Base-by-base conservation (phyloP, 2,888 invertebrate genomes). In the Dicranocentrus wangi region DNA sequence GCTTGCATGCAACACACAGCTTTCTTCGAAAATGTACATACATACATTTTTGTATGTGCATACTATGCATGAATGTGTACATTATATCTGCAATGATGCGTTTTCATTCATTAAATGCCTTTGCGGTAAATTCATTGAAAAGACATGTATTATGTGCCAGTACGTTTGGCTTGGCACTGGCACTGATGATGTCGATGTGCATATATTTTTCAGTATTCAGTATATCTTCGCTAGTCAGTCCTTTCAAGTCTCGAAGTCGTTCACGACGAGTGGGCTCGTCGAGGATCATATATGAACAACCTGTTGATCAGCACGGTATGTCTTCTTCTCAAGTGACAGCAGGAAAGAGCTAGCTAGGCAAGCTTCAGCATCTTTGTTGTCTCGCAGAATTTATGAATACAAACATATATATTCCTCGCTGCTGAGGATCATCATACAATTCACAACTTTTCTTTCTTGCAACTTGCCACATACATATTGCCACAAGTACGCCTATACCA, bases 101-200 rank as follows among this genome's bases (percentile, higher is more conserved):
- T 21, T 55, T 55, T 55, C 55, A 21, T 55, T 55, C 55, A 55
- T 19, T 21, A 21, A 55, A 21, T 5, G 55, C 21, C 7, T n/a
- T 55, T 55, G 19, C 55, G 55, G 55, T n/a, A 47, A n/a, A 47
- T 47, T 47, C 47, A n/a, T 47, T 10, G 47, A 15, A 47, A 47
- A n/a, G 10, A 47, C 47, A 47, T n/a, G n/a, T n/a, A 47, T 47
- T 47, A 15, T 47, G 32, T 32, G 32, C 10, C 32, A 32, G 32
- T 32, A 32, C 32, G 32, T 3, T 10, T 32, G 32, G 32, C 32
- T 32, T 32, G 3, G 10, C 32, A 32, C 32, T n/a, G n/a, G n/a
- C n/a, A n/a, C n/a, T n/a, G n/a, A n/a, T n/a, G n/a, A n/a, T 39
- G 39, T 39, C 7, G 7, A 39, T 39, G 13, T 5, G 39, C 39